Conservation (phyloP, 2,888 invertebrate species). For the Trachelus troglodyta region DNA sequence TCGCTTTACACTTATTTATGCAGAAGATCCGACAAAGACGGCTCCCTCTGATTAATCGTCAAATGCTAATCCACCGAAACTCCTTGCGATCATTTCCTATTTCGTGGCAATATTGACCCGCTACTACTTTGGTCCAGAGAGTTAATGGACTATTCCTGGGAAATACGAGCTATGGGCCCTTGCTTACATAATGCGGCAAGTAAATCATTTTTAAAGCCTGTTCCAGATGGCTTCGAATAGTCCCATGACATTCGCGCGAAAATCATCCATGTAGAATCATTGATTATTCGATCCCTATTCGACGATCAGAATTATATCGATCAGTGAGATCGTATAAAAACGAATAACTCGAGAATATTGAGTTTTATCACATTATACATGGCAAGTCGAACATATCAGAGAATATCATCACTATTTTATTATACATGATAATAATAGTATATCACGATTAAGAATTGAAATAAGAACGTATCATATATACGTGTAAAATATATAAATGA, state of each 20-base stretch:
- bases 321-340: background rate
- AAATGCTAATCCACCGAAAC: constrained; percentile 17
- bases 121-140: background rate
- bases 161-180: background rate
- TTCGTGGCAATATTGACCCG: constrained; percentile 13
- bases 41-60: constrained; percentile 13
- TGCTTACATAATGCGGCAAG: background rate
- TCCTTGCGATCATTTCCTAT: constrained; percentile 14
- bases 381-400: background rate
- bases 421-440: background rate
- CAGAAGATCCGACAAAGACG: background rate
- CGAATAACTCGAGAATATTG: background rate
- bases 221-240: background rate
- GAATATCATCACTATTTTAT: background rate
- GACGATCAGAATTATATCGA: background rate
- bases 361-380: background rate
- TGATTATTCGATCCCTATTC: background rate
- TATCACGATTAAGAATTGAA: background rate
- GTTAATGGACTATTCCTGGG: background rate
- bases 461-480: background rate
- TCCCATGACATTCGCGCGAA: background rate
- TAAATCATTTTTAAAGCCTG: background rate
- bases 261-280: background rate
- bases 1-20: background rate
- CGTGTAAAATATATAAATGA: background rate